phyloP scores from a whole-genome alignment of 2,888 invertebrate genomes.

The Xestia rhomboidea region DNA sequence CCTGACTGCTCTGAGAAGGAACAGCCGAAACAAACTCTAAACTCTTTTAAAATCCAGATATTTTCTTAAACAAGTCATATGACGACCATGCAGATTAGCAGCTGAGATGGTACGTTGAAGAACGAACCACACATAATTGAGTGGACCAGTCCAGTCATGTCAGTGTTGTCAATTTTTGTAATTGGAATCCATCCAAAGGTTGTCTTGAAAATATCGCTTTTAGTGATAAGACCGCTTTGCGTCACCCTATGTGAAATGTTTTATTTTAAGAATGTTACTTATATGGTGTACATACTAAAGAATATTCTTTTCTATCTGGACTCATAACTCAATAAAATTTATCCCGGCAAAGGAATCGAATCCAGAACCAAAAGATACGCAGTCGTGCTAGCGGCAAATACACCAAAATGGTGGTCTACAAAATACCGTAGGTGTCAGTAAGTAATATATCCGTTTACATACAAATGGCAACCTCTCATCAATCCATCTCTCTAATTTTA shows the following conservation, averaged over 20 bases:
- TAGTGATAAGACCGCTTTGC: too few species aligned
- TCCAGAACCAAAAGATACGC: neutral
- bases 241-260: too few species aligned
- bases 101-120: neutral
- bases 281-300: too few species aligned
- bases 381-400: neutral
- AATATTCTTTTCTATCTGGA: too few species aligned
- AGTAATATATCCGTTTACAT: neutral
- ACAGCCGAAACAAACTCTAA: neutral
- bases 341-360: neutral
- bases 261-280: too few species aligned
- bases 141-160: neutral
- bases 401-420: too few species aligned
- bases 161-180: too few species aligned
- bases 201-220: too few species aligned
- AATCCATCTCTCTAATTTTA: constrained; percentile 9
- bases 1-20: neutral
- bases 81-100: neutral
- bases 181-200: too few species aligned
- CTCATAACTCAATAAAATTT: neutral
- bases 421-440: neutral
- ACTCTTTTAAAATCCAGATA: too few species aligned
- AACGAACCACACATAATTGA: neutral
- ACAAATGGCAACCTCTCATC: neutral
- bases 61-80: neutral